Base-by-base conservation (phyloP, 2,797 vertebrate genomes). In the Acanthurus lineatus region DNA sequence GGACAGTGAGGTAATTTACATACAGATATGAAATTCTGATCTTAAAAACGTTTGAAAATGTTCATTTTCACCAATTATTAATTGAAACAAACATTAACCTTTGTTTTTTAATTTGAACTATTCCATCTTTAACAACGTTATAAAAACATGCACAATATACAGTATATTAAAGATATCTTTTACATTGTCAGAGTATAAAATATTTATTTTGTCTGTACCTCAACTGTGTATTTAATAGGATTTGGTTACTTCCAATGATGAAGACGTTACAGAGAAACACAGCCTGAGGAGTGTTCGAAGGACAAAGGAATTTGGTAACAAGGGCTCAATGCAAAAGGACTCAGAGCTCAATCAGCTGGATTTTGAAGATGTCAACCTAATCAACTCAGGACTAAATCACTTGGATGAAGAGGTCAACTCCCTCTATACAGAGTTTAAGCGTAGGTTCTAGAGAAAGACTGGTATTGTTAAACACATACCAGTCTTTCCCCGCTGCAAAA, bases 321-420 rank as follows among this genome's bases (percentile, higher is more conserved):
- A 86, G 0, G 92, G 95, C 5, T 80, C 93, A 69, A 76, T 62
- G 51, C 94, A 95, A 0, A 95, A 96, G 69, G 94, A 96, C 16
- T 92, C 90, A 0, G 95, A 93, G 7, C 8, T 96, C 16, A 94
- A 95, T 74, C 94, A 94, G 76, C 87, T 94, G 73, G 91, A 92
- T 25, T 25, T 25, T 9, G 95, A 96, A 25, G 28, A 69, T 5
- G 42, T 54, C 61, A 44, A 65, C 22, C 45, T 96, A 59, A 95
- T 96, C 88, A 94, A 96, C 19, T 93, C 92, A 0, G 94, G 94
- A 8, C 6, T 96, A 19, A 96, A 96, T 73, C 94, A 95, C 80
- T 89, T 94, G 72, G 92, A 92, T 53, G 72, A 86, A 19, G 76
- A 84, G n/a, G 76, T 19, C 38, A 9, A 45, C 48, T 15, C 96